phyloP scores from a whole-genome alignment of 2,113 vertebrate genomes.

The Rattus norvegicus region DNA sequence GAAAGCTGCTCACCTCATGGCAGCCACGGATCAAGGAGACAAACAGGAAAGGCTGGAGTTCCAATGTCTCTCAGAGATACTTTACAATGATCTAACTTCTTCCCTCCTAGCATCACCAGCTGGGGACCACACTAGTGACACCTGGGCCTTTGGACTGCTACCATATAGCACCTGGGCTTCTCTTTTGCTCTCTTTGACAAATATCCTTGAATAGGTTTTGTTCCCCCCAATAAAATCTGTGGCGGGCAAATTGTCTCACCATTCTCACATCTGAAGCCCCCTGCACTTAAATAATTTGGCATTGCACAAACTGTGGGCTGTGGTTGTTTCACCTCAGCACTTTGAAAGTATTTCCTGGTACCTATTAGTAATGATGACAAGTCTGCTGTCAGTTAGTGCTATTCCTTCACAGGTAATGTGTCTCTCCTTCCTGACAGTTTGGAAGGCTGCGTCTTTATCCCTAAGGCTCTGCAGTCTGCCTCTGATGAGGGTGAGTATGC shows the following conservation, averaged over 20 bases:
- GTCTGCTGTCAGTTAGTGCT: not conserved
- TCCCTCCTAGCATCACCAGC: not conserved
- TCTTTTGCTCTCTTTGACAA: not conserved
- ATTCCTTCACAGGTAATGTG: not conserved
- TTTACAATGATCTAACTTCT: not conserved
- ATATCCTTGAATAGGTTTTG: not conserved
- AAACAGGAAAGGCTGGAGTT: not conserved
- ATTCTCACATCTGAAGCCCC: not conserved
- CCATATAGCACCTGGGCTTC: not conserved
- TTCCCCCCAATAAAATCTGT: not conserved
- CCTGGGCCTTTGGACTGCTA: not conserved
- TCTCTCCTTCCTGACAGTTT: not conserved
- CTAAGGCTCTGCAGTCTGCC: not conserved
- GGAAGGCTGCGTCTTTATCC: slow-evolving; percentile 32
- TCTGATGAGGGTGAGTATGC: slow-evolving; percentile 22
- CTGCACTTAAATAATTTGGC: not conserved
- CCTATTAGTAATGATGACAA: slow-evolving; percentile 29
- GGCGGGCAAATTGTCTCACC: not conserved
- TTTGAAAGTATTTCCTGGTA: not conserved
- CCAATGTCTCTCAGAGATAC: not conserved
- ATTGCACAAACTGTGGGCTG: not conserved
- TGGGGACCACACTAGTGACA: not conserved
- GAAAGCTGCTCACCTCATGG: not conserved
- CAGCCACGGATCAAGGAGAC: not conserved
- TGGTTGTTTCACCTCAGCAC: not conserved